Base-by-base conservation (phyloP, 2,888 invertebrate species). In the Cinara cedri region DNA sequence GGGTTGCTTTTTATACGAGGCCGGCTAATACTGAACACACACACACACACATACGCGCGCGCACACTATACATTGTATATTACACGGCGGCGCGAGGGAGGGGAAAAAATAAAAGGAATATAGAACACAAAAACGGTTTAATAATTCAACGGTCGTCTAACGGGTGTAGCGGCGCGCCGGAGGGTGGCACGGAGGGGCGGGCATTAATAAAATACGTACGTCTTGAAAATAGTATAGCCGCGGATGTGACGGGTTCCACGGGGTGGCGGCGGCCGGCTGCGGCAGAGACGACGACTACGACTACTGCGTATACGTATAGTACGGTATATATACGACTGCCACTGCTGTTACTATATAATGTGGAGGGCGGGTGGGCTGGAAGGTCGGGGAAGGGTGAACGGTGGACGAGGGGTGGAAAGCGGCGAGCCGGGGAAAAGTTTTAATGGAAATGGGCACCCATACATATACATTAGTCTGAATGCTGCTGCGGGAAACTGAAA, bases 391-490 rank as follows among this genome's bases (percentile, higher is more conserved):
- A 42, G 42, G 42, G 34, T 6, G 19, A 63, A 19, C 4, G 13
- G 42, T 24, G 19, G 14, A 26, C 9, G 19, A 16, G 42, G 68
- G 34, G 51, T 2, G 24, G 6, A 34, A 34, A 60, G 57, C 14
- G 60, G 60, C 49, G 51, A 34, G 70, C 60, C 70, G 78, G 78
- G 78, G 78, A 78, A 78, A 78, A 78, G 78, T 78, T 78, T 78
- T 78, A 78, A 78, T 78, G 78, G 78, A 78, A 78, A 78, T 78
- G 78, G 78, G 78, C 78, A 78, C 78, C 78, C 78, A 78, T 78
- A 78, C 78, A 78, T 78, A 78, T 78, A 78, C 78, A 78, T 78
- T 78, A 78, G 78, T 78, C 51, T 70, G 78, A 70, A 78, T 70
- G 34, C 34, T 34, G 34, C 34, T 34, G 78, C 78, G 78, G 70